Evolutionary conservation across 2,797 vertebrate species (phyloP).

Genomic region (Ptychadena robeensis): DNA sequence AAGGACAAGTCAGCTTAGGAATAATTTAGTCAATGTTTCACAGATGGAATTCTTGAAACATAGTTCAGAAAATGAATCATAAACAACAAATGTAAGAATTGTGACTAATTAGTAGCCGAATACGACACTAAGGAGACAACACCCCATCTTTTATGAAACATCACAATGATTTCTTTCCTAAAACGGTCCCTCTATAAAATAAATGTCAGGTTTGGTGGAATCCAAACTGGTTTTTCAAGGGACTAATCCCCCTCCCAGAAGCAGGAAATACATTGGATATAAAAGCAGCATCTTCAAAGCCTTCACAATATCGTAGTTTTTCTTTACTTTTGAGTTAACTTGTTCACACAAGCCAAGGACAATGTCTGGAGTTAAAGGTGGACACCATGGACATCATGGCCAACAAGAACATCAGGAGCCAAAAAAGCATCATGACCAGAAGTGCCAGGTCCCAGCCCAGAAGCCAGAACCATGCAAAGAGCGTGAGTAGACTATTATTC

Average conservation of each 20-base stretch:
- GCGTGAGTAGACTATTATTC: slow-evolving; percentile 26
- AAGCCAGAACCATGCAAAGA: slow-evolving; percentile 38
- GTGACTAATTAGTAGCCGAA: background rate
- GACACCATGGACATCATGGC: background rate
- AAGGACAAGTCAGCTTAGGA: background rate
- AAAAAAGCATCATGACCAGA: background rate
- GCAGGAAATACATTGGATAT: slow-evolving; percentile 43
- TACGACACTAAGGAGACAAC: background rate
- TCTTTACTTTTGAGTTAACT: background rate
- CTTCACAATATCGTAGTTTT: background rate
- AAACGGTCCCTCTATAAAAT: slow-evolving; percentile 31
- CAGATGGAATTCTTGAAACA: background rate
- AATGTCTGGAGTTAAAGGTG: slow-evolving; percentile 33
- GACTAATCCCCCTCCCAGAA: background rate
- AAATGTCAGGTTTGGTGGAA: slow-evolving; percentile 33
- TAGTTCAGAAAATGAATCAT: slow-evolving; percentile 8
- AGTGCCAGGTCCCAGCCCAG: slow-evolving; percentile 30
- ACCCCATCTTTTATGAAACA: slow-evolving; percentile 16
- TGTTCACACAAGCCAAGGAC: background rate
- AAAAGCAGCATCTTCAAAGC: slow-evolving; percentile 14
- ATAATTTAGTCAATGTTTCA: slow-evolving; percentile 3
- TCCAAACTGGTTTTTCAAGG: slow-evolving; percentile 50
- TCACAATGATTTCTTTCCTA: background rate
- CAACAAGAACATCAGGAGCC: background rate
- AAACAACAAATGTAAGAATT: slow-evolving; percentile 1